phyloP scores from a whole-genome alignment of 2,888 invertebrate genomes.

The Cephus sareptanus region DNA sequence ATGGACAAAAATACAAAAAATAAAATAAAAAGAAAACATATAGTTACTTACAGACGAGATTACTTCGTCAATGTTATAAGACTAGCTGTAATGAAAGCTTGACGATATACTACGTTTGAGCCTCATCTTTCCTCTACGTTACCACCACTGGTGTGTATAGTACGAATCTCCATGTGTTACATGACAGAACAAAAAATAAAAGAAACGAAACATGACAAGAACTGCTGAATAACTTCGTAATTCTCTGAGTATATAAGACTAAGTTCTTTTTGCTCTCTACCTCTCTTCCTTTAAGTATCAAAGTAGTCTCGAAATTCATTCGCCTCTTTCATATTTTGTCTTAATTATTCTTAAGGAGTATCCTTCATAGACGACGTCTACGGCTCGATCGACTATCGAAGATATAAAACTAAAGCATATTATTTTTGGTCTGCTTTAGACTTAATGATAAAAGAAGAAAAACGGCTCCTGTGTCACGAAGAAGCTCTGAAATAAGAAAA shows the following conservation, averaged over 20 bases:
- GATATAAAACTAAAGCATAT: background rate
- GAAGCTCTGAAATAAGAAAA: background rate
- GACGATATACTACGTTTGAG: background rate
- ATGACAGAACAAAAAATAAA: background rate
- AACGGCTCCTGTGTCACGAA: background rate
- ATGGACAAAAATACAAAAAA: background rate
- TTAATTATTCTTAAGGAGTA: constrained; percentile 22
- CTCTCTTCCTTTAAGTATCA: constrained; percentile 29
- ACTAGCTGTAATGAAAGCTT: background rate
- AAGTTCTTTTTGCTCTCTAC: background rate
- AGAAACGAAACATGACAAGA: background rate
- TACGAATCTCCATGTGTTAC: background rate
- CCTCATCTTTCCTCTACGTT: background rate
- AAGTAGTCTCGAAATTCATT: constrained; percentile 24
- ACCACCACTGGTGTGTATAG: background rate
- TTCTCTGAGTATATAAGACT: background rate
- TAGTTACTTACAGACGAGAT: background rate
- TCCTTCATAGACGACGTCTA: constrained; percentile 25
- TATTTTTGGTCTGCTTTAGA: background rate
- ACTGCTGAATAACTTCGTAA: constrained; percentile 17
- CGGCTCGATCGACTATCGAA: background rate
- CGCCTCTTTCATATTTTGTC: constrained; percentile 22
- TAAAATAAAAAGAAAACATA: background rate
- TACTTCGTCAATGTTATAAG: background rate
- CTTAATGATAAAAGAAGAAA: background rate